Percentiles rank a stretch among this genome's conserved stretches.
Evolutionary conservation across 2,888 invertebrate genomes (phyloP).

Genomic region (Diaperis boleti): DNA sequence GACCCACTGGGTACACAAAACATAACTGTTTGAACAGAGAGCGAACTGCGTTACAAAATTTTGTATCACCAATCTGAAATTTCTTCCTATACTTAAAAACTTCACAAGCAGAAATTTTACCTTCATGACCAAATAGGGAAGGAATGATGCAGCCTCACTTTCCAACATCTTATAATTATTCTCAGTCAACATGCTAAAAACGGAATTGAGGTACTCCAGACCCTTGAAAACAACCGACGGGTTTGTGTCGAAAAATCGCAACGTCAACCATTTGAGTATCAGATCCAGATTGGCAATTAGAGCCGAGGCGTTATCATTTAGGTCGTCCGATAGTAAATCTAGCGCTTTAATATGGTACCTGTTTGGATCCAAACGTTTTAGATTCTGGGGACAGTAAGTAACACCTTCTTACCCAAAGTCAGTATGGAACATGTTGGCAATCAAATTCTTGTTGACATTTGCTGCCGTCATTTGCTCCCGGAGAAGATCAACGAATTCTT

Average conservation of each 20-base stretch:
- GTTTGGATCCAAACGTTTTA: too few relatives aligned
- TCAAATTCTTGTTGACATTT: slow-evolving; percentile 87
- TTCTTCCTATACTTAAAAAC: too few relatives aligned
- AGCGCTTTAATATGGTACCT: slow-evolving; percentile 96
- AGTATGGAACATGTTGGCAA: slow-evolving; percentile 93
- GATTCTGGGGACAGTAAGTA: too few relatives aligned
- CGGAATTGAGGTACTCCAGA: slow-evolving; percentile 88
- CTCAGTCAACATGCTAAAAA: slow-evolving; percentile 85
- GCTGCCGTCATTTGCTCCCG: slow-evolving; percentile 91
- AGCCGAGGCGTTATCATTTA: slow-evolving; percentile 82
- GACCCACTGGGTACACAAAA: slow-evolving; percentile 87
- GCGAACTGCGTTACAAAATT: slow-evolving; percentile 93
- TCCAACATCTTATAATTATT: slow-evolving; percentile 89
- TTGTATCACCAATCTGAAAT: slow-evolving; percentile 89
- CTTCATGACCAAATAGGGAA: slow-evolving; percentile 95
- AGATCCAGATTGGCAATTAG: slow-evolving; percentile 93
- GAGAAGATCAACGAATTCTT: slow-evolving; percentile 93
- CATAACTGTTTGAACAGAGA: slow-evolving; percentile 87
- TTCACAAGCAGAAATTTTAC: slow-evolving; percentile 70
- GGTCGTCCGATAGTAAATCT: slow-evolving; percentile 87
- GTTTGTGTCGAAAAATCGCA: slow-evolving; percentile 98
- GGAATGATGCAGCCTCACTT: slow-evolving; percentile 91
- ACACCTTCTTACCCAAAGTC: slow-evolving; percentile 80
- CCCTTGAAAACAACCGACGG: slow-evolving; percentile 96
- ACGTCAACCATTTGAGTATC: slow-evolving; percentile 95